Evolutionary conservation across 2,113 vertebrate species (phyloP).

Genomic region (Podiceps cristatus): DNA sequence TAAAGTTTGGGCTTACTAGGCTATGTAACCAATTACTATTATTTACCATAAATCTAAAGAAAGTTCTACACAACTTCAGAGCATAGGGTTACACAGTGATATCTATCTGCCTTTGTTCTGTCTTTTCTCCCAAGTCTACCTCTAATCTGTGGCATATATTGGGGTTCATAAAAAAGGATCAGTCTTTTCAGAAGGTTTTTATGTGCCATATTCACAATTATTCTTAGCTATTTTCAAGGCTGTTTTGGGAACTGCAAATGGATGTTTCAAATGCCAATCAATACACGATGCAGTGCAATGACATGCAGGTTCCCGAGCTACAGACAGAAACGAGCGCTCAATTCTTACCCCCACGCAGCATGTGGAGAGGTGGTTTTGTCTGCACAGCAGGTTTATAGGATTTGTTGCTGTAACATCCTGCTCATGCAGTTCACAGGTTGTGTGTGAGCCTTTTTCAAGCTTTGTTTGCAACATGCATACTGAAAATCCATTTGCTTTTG

Average conservation of each 20-base stretch:
- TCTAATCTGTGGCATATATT: neutral
- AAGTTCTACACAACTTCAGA: neutral
- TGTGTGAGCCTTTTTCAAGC: neutral
- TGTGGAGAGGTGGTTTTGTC: neutral
- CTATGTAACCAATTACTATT: neutral
- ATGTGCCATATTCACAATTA: neutral
- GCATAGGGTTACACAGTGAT: neutral
- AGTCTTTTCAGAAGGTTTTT: neutral
- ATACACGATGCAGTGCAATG: neutral
- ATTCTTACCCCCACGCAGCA: neutral
- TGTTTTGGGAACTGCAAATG: neutral
- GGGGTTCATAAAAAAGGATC: neutral
- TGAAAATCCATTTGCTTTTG: neutral
- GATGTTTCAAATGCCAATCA: neutral
- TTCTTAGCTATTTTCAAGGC: neutral
- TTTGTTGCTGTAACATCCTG: neutral
- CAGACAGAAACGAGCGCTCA: neutral
- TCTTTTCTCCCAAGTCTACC: neutral
- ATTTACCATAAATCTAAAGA: neutral
- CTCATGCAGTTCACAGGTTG: neutral
- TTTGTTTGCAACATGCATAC: neutral
- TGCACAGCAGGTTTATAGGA: neutral
- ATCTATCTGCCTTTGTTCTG: neutral
- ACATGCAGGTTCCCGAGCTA: neutral
- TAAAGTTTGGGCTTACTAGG: neutral